These are phyloP conservation scores for Borostomias antarcticus DNA, from an alignment of 2,797 vertebrate species.

Conservation along the genomic window DNA sequence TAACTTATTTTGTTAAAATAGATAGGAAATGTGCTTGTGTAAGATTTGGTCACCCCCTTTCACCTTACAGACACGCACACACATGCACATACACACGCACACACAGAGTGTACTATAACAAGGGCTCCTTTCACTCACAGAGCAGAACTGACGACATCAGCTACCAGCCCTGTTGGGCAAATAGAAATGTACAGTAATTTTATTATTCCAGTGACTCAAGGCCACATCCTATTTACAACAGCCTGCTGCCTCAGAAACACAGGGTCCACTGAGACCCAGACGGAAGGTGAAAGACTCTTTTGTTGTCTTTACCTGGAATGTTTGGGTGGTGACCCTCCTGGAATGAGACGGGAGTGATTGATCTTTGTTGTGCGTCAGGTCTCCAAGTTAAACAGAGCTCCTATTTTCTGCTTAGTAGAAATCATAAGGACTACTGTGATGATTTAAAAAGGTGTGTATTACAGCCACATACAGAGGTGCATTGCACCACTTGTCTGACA, in stretches of 20 bases:
- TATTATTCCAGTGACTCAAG: conserved; percentile 63
- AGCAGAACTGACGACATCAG: conserved; percentile 32
- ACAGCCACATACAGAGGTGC: too few relatives aligned
- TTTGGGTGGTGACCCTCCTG: conserved; percentile 26
- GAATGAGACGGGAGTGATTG: conserved; percentile 24
- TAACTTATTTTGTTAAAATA: conserved; percentile 27
- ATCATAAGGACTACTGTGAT: neutral
- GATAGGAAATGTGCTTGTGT: neutral
- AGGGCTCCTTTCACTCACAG: conserved; percentile 44
- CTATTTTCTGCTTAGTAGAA: neutral
- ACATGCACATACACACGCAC: neutral
- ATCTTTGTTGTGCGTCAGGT: conserved; percentile 21
- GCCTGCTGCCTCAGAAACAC: conserved; percentile 47
- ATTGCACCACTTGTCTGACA: neutral
- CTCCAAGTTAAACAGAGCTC: neutral
- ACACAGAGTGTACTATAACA: conserved; percentile 20
- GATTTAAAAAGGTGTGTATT: neutral
- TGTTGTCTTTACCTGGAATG: conserved; percentile 47
- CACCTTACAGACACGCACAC: conserved; percentile 30
- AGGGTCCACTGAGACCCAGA: conserved; percentile 41
- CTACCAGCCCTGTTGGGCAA: conserved; percentile 59
- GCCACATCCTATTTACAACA: conserved; percentile 41
- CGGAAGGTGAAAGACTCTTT: conserved; percentile 44
- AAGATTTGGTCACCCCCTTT: neutral
- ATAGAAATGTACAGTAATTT: conserved; percentile 58